These are phyloP conservation scores for Mustela erminea DNA, from an alignment of 2,797 vertebrate genomes.

Conservation along the genomic window DNA sequence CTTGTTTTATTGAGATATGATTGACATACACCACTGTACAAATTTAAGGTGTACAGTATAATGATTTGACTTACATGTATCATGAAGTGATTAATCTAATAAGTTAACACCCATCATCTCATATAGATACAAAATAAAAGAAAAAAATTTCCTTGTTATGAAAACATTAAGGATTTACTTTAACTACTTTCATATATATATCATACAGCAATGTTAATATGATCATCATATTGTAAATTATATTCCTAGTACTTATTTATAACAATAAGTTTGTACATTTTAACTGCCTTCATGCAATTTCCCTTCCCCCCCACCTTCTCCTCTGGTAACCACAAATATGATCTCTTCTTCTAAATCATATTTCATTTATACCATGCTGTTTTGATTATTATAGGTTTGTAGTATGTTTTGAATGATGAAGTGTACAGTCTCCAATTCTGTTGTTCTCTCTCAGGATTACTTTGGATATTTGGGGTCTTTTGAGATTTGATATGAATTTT, in stretches of 20 bases:
- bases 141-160: background rate
- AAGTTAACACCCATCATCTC: background rate
- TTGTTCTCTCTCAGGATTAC: background rate
- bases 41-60: background rate
- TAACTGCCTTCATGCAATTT: background rate
- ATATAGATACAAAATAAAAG: background rate
- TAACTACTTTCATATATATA: background rate
- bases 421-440: background rate
- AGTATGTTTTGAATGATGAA: background rate
- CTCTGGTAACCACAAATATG: background rate
- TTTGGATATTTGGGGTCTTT: background rate
- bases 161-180: background rate
- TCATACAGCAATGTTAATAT: background rate
- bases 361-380: background rate
- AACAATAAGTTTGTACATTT: background rate
- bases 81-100: background rate
- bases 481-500: background rate
- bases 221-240: background rate
- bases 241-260: background rate
- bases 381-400: background rate
- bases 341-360: background rate
- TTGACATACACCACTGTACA: background rate
- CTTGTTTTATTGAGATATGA: background rate
- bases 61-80: background rate
- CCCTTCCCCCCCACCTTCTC: no score